These are phyloP conservation scores for Hetaerina americana DNA, from an alignment of 1,140 invertebrate genomes.

Conservation along the genomic window DNA sequence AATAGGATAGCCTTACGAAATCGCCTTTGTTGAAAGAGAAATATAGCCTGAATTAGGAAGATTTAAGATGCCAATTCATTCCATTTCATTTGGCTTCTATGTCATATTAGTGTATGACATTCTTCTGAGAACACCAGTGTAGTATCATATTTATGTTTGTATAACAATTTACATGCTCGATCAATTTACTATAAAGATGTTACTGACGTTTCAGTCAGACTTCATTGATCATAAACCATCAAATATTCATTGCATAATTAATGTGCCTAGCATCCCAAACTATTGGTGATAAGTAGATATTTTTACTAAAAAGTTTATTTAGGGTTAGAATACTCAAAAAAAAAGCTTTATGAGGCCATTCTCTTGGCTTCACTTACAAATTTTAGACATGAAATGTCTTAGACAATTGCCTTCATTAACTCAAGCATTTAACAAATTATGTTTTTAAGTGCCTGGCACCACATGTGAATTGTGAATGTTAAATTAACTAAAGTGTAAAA, in stretches of 20 bases:
- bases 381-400: too few species aligned
- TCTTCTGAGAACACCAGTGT: neutral
- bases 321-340: too few species aligned
- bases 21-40: neutral
- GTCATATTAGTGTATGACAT: neutral
- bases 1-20: too few species aligned
- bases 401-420: neutral
- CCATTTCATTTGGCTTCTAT: neutral
- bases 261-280: neutral
- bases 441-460: neutral
- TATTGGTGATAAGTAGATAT: too few species aligned
- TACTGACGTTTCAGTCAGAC: neutral
- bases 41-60: neutral
- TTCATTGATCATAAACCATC: neutral
- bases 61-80: neutral
- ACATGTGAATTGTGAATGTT: neutral
- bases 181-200: too few species aligned
- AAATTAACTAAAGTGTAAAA: neutral
- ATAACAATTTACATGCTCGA: neutral
- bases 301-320: neutral
- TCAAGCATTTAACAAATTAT: neutral
- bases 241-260: neutral
- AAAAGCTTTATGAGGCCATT: too few species aligned
- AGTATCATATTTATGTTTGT: neutral
- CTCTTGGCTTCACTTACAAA: too few species aligned